Conservation (phyloP, 2,113 vertebrate species). For the Coryphaenoides rupestris region DNA sequence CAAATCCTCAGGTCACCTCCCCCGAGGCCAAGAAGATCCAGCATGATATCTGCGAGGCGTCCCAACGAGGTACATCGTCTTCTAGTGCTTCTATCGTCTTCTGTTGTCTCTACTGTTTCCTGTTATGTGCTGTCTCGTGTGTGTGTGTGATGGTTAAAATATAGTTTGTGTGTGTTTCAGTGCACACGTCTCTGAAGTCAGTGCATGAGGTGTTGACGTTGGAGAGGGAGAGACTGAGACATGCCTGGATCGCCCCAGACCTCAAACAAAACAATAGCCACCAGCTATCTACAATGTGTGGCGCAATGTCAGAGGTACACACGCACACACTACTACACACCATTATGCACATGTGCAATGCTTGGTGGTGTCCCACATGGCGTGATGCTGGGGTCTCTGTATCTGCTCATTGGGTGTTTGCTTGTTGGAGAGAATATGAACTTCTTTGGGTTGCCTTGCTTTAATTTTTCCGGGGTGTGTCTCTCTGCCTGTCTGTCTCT, state of each 20-base stretch:
- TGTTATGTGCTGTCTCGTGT: too few species aligned
- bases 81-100: too few species aligned
- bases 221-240: slow-evolving; percentile 69
- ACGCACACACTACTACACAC: not conserved
- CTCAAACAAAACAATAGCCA: slow-evolving; percentile 62
- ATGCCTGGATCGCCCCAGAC: slow-evolving; percentile 69
- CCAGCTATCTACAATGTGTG: slow-evolving; percentile 69
- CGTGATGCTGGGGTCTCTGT: too few species aligned
- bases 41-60: slow-evolving; percentile 80
- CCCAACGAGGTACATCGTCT: slow-evolving; percentile 75
- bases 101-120: too few species aligned
- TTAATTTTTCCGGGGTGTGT: not conserved
- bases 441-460: too few species aligned
- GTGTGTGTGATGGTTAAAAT: not conserved
- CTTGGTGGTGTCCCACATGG: too few species aligned
- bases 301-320: slow-evolving; percentile 68
- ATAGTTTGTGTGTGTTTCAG: slow-evolving; percentile 42
- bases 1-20: slow-evolving; percentile 74
- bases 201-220: slow-evolving; percentile 63
- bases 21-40: slow-evolving; percentile 85
- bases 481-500: slow-evolving; percentile 1
- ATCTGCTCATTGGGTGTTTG: too few species aligned
- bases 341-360: too few species aligned
- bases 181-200: slow-evolving; percentile 65
- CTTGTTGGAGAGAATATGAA: too few species aligned